phyloP scores from a whole-genome alignment of 2,113 vertebrate genomes.

The Channa argus region DNA sequence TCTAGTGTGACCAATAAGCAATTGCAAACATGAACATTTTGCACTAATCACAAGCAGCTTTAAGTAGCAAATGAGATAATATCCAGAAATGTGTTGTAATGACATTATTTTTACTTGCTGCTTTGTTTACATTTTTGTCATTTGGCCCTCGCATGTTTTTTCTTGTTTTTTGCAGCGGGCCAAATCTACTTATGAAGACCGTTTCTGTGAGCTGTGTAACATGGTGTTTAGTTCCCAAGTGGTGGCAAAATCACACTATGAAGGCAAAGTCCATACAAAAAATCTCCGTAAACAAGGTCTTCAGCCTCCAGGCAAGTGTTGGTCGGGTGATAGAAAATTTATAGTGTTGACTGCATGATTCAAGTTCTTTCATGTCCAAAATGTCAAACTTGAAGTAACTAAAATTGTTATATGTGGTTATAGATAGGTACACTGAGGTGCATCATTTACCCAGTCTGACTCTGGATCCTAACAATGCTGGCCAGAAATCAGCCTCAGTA shows the following conservation, averaged over 20 bases:
- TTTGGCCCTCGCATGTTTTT: neutral
- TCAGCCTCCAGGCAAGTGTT: constrained; percentile 54
- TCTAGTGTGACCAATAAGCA: too few relatives aligned
- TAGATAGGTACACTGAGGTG: constrained; percentile 26
- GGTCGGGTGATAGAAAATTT: neutral
- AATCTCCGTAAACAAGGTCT: constrained; percentile 78
- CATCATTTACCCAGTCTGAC: neutral
- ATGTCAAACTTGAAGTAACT: neutral
- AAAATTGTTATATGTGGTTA: neutral
- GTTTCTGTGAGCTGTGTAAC: constrained; percentile 86
- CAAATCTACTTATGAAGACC: constrained; percentile 74
- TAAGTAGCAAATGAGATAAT: neutral
- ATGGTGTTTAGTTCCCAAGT: constrained; percentile 85
- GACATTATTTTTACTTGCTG: neutral
- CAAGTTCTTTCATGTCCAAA: neutral
- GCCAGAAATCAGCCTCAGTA: constrained; percentile 22
- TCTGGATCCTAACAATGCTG: constrained; percentile 5
- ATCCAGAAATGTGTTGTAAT: neutral
- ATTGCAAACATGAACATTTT: too few relatives aligned
- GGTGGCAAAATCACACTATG: constrained; percentile 84
- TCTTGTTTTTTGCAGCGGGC: constrained; percentile 67
- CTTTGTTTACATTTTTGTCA: neutral
- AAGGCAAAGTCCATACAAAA: constrained; percentile 86
- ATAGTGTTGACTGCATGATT: neutral
- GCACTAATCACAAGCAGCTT: too few relatives aligned